Base-by-base conservation (phyloP, 2,888 invertebrate genomes). In the Mactromeris polynyma region DNA sequence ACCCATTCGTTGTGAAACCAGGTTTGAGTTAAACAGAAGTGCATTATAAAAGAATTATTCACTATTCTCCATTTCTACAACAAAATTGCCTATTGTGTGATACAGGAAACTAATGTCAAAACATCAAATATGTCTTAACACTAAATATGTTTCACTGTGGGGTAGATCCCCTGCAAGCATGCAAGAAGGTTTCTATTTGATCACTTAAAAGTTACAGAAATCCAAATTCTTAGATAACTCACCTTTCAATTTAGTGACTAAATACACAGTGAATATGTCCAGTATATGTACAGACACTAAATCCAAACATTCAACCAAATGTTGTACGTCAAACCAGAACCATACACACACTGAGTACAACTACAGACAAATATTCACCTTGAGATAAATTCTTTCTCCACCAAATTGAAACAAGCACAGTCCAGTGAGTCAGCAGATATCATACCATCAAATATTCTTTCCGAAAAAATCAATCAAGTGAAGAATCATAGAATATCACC, bases 391-490 rank as follows among this genome's bases (percentile, higher is more conserved):
- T 73, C 7, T 33, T 17, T 73, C 73, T 33, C 73, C 19, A 73
- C 73, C 31, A 36, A 73, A 73, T 73, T 73, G 73, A 73, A 73
- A 73, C 73, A 73, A 17, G 36, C 33, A 36, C 36, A 36, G 31
- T 11, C 73, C 36, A 36, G 26, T 73, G 73, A 73, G 33, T 73
- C 73, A 73, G 73, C 73, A 73, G 36, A 73, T 36, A 73, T 73
- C 73, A 73, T 19, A 7, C 73, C 36, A 73, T 73, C 73, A 33
- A 73, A 36, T 36, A 33, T 73, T 33, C 73, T 36, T 46, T 42
- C 69, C 83, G 83, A 83, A 83, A 84, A 78, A 51, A 69, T 54
- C 84, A 84, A 58, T 77, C 84, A 78, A 84, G 84, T 84, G 84
- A 84, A 46, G 84, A 78, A 42, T 78, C 84, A 84, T 77, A 78